Conservation (phyloP, 1,140 invertebrate species). For the Chionoecetes opilio region DNA sequence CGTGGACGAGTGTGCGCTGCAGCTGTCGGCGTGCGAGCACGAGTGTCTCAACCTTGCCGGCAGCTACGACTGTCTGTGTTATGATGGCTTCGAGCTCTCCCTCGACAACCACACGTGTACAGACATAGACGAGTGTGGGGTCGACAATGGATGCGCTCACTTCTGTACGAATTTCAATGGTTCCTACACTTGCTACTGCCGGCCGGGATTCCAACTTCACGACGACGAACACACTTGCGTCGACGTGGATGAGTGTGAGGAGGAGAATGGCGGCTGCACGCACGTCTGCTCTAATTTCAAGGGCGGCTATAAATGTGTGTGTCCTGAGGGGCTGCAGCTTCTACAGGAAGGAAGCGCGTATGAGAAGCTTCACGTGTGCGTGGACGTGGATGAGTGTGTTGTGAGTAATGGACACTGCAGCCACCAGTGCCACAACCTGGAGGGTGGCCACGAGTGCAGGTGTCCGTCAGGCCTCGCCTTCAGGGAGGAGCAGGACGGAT, state of each 20-base stretch:
- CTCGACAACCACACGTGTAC: slow-evolving; percentile 86
- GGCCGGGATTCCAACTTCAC: slow-evolving; percentile 86
- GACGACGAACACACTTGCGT: slow-evolving; percentile 83
- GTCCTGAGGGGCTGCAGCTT: slow-evolving; percentile 82
- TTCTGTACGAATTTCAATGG: slow-evolving; percentile 91
- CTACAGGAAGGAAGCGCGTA: slow-evolving; percentile 83
- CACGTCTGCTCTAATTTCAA: slow-evolving; percentile 82
- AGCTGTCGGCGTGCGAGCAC: slow-evolving; percentile 83
- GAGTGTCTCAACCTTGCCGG: slow-evolving; percentile 83
- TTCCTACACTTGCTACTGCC: slow-evolving; percentile 91
- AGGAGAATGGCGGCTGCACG: slow-evolving; percentile 81
- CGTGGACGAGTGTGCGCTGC: slow-evolving; percentile 85
- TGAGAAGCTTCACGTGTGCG: slow-evolving; percentile 80
- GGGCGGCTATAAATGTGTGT: slow-evolving; percentile 78
- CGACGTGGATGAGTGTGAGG: slow-evolving; percentile 82
- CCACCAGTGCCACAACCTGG: slow-evolving; percentile 88
- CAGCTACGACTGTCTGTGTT: slow-evolving; percentile 82
- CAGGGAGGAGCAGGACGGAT: background rate
- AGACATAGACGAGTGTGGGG: slow-evolving; percentile 83
- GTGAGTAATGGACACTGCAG: slow-evolving; percentile 84
- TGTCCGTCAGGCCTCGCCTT: slow-evolving; percentile 90
- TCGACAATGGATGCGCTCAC: slow-evolving; percentile 82
- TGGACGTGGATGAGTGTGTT: slow-evolving; percentile 85
- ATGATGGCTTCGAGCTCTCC: slow-evolving; percentile 86
- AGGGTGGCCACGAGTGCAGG: slow-evolving; percentile 92